These are phyloP conservation scores for Ophiothrix spiculata DNA, from an alignment of 35 echinoderm and acorn worm genomes.

Conservation along the genomic window DNA sequence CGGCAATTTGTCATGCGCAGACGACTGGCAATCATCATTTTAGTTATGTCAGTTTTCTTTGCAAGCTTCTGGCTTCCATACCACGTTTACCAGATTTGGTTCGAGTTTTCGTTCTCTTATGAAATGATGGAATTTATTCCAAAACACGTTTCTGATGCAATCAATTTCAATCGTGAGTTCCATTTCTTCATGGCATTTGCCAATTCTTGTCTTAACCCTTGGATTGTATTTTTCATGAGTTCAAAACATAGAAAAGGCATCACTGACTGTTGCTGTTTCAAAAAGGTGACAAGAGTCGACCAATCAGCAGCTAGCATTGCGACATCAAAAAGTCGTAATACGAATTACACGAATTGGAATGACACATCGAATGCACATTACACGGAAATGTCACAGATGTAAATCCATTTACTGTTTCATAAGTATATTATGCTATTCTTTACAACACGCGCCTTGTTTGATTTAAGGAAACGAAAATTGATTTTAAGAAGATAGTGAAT, in stretches of 20 bases:
- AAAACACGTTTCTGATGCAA: background rate
- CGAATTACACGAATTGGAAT: background rate
- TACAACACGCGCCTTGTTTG: too few relatives aligned
- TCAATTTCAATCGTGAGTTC: slow-evolving; percentile 28
- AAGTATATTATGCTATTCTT: too few relatives aligned
- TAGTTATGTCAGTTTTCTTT: slow-evolving; percentile 75
- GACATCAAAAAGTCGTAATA: background rate
- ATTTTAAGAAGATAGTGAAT: too few relatives aligned
- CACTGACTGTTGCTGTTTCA: slow-evolving; percentile 29
- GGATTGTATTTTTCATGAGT: slow-evolving; percentile 83
- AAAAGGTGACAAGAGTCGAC: background rate
- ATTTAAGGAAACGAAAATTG: too few relatives aligned
- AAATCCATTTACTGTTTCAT: too few relatives aligned
- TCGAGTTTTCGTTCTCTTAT: slow-evolving; percentile 28
- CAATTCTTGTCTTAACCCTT: slow-evolving; percentile 77
- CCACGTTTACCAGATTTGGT: slow-evolving; percentile 61
- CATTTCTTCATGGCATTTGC: slow-evolving; percentile 63
- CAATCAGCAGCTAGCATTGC: background rate
- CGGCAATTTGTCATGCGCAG: slow-evolving; percentile 68
- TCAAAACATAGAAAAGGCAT: slow-evolving; percentile 48
- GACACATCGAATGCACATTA: background rate
- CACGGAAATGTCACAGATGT: background rate
- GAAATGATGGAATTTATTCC: background rate
- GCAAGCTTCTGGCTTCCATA: slow-evolving; percentile 65
- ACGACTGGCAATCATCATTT: slow-evolving; percentile 70